Base-by-base conservation (phyloP, 2,797 vertebrate species). In the Scleropages formosus region DNA sequence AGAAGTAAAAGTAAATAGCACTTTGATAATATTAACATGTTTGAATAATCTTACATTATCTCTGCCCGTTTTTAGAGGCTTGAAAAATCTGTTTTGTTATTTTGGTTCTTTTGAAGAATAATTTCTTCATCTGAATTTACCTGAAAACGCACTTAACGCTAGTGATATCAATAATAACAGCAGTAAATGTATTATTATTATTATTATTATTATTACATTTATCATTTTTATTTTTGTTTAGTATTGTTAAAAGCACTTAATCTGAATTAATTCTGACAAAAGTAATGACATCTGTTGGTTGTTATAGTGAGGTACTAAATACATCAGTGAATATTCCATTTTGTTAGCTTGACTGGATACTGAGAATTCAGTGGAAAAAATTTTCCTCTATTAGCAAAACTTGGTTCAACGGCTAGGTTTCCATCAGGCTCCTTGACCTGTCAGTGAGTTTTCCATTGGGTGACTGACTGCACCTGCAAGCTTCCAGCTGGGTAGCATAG, bases 101-200 rank as follows among this genome's bases (percentile, higher is more conserved):
- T 70, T 65, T 58, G 27, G 27, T 72, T 61, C 15, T 62, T 12
- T 62, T 76, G 59, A 39, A 62, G 58, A 11, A 24, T 20, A 49
- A 63, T 76, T 62, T 47, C 39, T 87, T 81, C 76, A 81, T 83
- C 24, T 84, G 81, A 84, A 82, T 87, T 85, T 84, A 89, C 87
- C 89, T 82, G 82, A 72, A 90, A 90, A 77, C 66, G 69, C 91
- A 93, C 91, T 93, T 93, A 90, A 68, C n/a, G 18, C 27, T 63
- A 46, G 24, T 70, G 20, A 26, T 27, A 70, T 70, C 70, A 18
- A 72, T 61, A 26, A 69, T 68, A 59, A 72, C 26, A 39, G 31
- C 31, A 56, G 59, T 59, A 72, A 60, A 77, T 83, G 73, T 84
- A 87, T 84, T 39, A 6, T n/a, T 78, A 76, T 86, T 82, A 67